Base-by-base conservation (phyloP, 2,888 invertebrate genomes). In the Luperina testacea region DNA sequence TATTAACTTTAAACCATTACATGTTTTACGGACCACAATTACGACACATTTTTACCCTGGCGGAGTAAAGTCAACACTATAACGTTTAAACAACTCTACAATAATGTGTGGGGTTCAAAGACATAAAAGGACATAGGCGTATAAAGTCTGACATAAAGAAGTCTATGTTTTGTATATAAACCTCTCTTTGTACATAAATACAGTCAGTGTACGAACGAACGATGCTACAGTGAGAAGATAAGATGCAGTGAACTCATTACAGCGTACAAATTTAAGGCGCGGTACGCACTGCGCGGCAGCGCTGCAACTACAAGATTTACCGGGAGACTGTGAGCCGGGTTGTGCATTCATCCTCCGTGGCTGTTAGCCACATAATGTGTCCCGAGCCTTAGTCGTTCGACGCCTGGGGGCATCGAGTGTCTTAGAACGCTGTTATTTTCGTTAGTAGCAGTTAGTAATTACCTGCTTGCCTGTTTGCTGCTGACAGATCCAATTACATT, bases 401-500 rank as follows among this genome's bases (percentile, higher is more conserved):
- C 69, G 84, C 88, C 80, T 76, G 63, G 71, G 90, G 90, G 92
- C 91, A 91, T 94, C 91, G 90, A 91, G 92, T 94, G 92, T 94
- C 94, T 92, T 89, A 90, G 88, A 89, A 88, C 87, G 88, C 89
- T 94, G 94, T 95, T 95, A 94, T 95, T 95, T 95, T 94, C 92
- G 93, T 92, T 93, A 93, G 92, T 91, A 93, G 92, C 92, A 92
- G 91, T 92, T 92, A 91, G 93, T 95, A 96, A 96, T 96, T 96
- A 96, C 95, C 95, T 94, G 94, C 82, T 92, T 92, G 92, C 91
- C 90, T 91, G 92, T 93, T 95, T 96, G 96, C 92, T 91, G 90
- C 94, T 95, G 96, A 96, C 96, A 96, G 95, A 94, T 96, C 94
- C 96, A 95, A 96, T 96, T 96, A 96, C 94, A 94, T 93, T 94